phyloP scores from a whole-genome alignment of 2,888 invertebrate genomes.

The Limnephilus lunatus region DNA sequence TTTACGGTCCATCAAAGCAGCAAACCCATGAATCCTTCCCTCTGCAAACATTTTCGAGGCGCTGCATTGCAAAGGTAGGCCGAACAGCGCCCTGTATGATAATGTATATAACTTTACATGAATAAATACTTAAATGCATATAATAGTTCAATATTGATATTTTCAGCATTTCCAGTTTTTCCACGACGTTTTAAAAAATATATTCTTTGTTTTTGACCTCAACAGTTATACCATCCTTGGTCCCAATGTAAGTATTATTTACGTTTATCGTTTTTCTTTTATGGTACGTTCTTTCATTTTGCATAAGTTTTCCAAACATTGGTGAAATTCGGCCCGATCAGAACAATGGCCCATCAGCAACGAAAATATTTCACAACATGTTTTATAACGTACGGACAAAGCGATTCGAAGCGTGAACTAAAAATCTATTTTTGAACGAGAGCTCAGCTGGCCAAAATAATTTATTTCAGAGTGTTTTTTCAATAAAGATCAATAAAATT shows the following conservation, averaged over 20 bases:
- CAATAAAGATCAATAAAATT: background rate
- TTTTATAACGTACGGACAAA: background rate
- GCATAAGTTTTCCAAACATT: background rate
- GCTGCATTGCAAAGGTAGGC: too few species aligned
- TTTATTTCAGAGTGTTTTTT: background rate
- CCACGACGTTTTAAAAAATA: too few species aligned
- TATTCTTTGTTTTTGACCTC: background rate
- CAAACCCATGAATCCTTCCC: too few species aligned
- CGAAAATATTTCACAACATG: background rate
- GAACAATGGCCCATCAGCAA: background rate
- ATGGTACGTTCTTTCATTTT: background rate
- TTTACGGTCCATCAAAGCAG: too few species aligned
- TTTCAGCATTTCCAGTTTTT: too few species aligned
- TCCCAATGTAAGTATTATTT: background rate
- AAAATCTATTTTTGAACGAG: background rate
- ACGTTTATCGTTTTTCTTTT: background rate
- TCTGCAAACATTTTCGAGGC: too few species aligned
- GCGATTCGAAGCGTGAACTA: background rate
- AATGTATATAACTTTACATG: too few species aligned
- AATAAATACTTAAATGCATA: too few species aligned
- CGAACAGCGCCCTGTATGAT: too few species aligned
- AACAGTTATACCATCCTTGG: background rate
- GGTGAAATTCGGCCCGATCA: background rate
- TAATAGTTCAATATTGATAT: too few species aligned
- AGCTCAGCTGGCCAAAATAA: background rate